These are phyloP conservation scores for Aviceda subcristata DNA, from an alignment of 2,113 vertebrate genomes.

Conservation along the genomic window DNA sequence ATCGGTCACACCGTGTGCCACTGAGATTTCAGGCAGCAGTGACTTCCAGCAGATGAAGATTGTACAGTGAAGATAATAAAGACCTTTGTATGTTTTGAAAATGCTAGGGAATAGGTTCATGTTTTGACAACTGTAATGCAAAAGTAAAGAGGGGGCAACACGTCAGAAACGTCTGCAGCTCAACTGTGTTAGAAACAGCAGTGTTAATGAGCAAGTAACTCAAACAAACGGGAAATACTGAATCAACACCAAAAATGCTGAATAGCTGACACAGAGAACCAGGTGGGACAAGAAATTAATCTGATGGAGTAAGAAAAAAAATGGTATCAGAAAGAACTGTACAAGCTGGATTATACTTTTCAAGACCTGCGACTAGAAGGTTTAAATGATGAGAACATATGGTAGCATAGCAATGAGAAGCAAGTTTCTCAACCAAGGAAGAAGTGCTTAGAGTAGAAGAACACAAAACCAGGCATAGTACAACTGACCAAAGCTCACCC, in stretches of 20 bases:
- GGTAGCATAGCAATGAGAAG: background rate
- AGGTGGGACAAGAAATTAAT: background rate
- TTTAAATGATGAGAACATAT: background rate
- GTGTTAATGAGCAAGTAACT: background rate
- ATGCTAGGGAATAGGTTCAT: background rate
- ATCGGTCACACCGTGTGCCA: accelerated
- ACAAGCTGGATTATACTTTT: background rate
- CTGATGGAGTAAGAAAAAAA: background rate
- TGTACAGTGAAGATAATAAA: background rate
- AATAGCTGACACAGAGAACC: background rate
- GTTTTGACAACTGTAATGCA: background rate
- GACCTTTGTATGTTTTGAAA: background rate
- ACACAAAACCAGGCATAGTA: background rate
- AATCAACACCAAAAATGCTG: background rate
- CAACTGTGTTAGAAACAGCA: background rate
- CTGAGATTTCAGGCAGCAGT: background rate
- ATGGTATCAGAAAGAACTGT: background rate
- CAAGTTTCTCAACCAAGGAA: background rate
- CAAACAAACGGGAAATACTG: background rate
- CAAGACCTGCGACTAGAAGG: background rate
- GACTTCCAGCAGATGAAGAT: background rate
- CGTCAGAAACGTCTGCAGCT: background rate
- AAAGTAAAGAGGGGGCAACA: background rate
- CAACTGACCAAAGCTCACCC: background rate
- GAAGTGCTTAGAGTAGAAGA: background rate